Evolutionary conservation across 2,888 invertebrate species (phyloP).

Genomic region (Cheilosia vernalis): DNA sequence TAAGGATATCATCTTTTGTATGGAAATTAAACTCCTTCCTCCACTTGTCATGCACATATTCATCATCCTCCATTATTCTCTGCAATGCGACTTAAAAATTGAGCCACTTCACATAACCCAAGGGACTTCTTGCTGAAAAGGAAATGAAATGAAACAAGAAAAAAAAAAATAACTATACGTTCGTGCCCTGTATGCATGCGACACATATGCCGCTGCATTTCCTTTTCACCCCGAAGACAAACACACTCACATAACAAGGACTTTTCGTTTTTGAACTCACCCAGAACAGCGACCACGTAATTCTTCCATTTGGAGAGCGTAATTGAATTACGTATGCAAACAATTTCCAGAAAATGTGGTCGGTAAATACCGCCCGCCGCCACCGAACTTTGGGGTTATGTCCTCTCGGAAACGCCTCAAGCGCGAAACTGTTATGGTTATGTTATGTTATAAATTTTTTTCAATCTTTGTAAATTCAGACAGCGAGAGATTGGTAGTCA

Average conservation of each 20-base stretch:
- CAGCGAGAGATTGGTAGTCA: not conserved
- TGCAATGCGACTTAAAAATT: constrained; percentile 72
- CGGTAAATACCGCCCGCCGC: not conserved
- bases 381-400: constrained; percentile 14
- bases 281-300: constrained; percentile 65
- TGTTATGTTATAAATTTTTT: not conserved
- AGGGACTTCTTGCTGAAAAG: constrained; percentile 35
- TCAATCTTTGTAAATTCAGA: constrained; percentile 11
- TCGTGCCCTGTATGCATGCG: constrained; percentile 23
- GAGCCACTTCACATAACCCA: constrained; percentile 65
- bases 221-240: constrained; percentile 30
- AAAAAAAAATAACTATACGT: not conserved
- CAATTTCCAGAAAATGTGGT: constrained; percentile 43
- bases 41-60: constrained; percentile 52
- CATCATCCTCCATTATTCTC: constrained; percentile 45
- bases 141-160: constrained; percentile 28
- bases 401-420: constrained; percentile 19
- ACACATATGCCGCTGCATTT: constrained; percentile 54
- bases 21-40: constrained; percentile 69
- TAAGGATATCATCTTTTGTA: constrained; percentile 72
- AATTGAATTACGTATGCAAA: constrained; percentile 74
- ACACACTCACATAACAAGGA: constrained; percentile 29
- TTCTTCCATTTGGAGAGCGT: constrained; percentile 59
- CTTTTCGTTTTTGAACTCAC: constrained; percentile 29
- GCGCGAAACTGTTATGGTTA: no score